These are phyloP conservation scores for Liparis tanakae DNA, from an alignment of 2,797 vertebrate species.

Conservation along the genomic window DNA sequence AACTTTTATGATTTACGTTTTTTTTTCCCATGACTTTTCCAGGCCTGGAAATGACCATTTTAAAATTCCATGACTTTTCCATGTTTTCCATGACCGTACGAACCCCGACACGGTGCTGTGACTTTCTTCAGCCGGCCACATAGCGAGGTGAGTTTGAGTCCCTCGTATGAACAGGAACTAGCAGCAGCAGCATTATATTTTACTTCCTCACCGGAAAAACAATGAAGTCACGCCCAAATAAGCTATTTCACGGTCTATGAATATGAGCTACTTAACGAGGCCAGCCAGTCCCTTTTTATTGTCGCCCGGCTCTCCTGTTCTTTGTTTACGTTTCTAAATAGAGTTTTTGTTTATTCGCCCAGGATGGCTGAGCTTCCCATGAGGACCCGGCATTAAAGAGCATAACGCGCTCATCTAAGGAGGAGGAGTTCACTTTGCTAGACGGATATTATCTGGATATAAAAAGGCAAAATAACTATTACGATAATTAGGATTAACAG, in stretches of 20 bases:
- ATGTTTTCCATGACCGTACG: no score
- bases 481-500: not conserved
- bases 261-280: not conserved
- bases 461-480: not conserved
- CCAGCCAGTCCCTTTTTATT: not conserved
- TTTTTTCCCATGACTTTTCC: no score
- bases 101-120: no score
- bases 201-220: slow-evolving; percentile 51
- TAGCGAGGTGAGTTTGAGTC: not conserved
- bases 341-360: slow-evolving; percentile 11
- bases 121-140: not conserved
- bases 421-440: not conserved
- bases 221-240: slow-evolving; percentile 47
- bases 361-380: not conserved
- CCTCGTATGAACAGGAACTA: not conserved
- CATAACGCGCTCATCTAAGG: not conserved
- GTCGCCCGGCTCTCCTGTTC: not conserved
- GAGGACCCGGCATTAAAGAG: not conserved
- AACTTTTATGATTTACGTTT: no score
- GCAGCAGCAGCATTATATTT: not conserved
- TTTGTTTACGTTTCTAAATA: slow-evolving; percentile 34
- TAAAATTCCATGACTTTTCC: no score
- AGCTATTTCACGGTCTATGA: slow-evolving; percentile 27
- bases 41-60: no score
- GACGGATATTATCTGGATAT: not conserved